Evolutionary conservation across 2,113 vertebrate species (phyloP), one percentile per base, ranked within the genome.

Genomic region (Cyprinodon tularosa): DNA sequence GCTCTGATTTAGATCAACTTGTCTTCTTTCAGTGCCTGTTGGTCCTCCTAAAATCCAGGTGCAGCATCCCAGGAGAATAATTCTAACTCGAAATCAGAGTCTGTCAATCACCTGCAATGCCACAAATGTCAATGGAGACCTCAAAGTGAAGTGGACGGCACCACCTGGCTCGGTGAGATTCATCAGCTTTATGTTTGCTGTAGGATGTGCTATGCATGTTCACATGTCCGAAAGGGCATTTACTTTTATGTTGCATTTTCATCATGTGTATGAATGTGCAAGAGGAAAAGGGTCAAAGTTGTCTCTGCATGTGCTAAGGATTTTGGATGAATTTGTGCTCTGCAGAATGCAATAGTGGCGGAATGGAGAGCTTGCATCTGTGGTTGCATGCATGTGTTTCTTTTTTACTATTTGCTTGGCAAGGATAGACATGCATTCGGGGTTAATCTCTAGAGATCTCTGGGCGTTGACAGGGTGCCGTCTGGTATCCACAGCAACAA

Each of bases 121-220:
- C 76, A 95, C 88, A 0, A 98, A 99, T 40, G 94, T 97, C 85
- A 96, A 98, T 45, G 95, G 95, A 71, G 94, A 95, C 0, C 96
- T 99, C 66, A 37, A 78, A 15, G 59, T 97, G 10, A 87, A 88
- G 22, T 99, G 97, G 98, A 85, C 92, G 81, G 85, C 90, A 81
- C 95, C 89, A 2, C 90, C 62, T 60, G 92, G 81, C 57, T 95
- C 84, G 94, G 98, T 99, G 89, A 96, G 96, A 82, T 50, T 93
- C 75, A 45, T 76, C 62, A 71, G 66, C 85, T 67, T 85, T 68
- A 57, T 62, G 57, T 79, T 68, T 68, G 39, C 40, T 62, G 12
- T 86, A 42, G 40, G 45, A 75, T 10, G 73, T 60, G 50, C 36
- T 36, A 13, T 15, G 10, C 29, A 47, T 17, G 62, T 68, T 38